These are phyloP conservation scores for Rhinolophus sinicus DNA, from an alignment of 2,113 vertebrate species.

Conservation along the genomic window DNA sequence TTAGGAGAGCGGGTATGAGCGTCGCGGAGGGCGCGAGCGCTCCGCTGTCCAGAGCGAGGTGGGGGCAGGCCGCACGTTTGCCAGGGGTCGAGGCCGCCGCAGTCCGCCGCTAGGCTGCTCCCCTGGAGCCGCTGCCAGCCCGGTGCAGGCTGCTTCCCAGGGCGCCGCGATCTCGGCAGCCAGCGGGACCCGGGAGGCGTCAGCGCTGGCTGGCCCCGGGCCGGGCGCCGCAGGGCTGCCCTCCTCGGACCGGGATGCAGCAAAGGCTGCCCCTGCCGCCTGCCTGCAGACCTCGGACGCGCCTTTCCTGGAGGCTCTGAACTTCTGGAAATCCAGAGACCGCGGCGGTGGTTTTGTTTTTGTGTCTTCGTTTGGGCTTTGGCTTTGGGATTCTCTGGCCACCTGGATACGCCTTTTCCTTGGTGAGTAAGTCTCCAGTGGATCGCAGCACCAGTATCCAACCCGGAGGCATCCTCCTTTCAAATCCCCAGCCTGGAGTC, in stretches of 20 bases:
- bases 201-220: background rate
- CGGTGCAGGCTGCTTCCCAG: background rate
- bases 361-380: background rate
- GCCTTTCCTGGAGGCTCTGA: slow-evolving; percentile 78
- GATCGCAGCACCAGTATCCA: background rate
- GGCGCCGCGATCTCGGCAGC: background rate
- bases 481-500: background rate
- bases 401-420: background rate
- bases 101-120: slow-evolving; percentile 84
- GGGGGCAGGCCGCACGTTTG: background rate
- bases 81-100: slow-evolving; percentile 79
- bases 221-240: background rate
- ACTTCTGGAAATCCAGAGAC: slow-evolving; percentile 66
- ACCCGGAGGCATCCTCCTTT: background rate
- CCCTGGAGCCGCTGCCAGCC: slow-evolving; percentile 23
- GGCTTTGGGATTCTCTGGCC: slow-evolving; percentile 20
- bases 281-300: slow-evolving; percentile 68
- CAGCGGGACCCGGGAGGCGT: background rate
- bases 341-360: slow-evolving; percentile 43
- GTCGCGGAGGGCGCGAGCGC: background rate
- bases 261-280: slow-evolving; percentile 75
- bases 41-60: background rate
- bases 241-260: slow-evolving; percentile 80
- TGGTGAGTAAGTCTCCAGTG: background rate
- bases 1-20: slow-evolving; percentile 45